Evolutionary conservation across 1,140 invertebrate genomes (phyloP).

Genomic region (Pemphigus obesinymphae): DNA sequence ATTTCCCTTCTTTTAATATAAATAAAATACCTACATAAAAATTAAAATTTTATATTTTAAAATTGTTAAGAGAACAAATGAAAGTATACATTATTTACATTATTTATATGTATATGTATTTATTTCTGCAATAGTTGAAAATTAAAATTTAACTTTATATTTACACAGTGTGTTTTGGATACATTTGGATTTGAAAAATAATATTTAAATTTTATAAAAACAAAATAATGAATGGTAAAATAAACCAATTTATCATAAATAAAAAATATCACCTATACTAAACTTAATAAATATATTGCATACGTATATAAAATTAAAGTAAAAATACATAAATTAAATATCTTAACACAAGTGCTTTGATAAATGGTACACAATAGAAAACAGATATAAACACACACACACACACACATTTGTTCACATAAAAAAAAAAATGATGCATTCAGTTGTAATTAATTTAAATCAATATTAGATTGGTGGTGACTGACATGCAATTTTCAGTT

Average conservation of each 20-base stretch:
- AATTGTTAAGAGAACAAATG: background rate
- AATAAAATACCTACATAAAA: background rate
- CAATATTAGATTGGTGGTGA: too few relatives aligned
- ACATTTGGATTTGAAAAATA: background rate
- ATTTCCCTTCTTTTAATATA: background rate
- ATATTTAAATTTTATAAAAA: background rate
- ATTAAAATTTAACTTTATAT: background rate
- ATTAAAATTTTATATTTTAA: background rate
- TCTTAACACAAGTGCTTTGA: conserved; percentile 17
- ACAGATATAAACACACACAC: conserved; percentile 3
- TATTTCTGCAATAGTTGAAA: background rate
- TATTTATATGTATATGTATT: background rate
- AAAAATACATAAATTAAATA: conserved; percentile 24
- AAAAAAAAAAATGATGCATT: background rate
- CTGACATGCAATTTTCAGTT: too few relatives aligned
- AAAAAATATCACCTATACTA: background rate
- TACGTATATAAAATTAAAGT: conserved; percentile 1
- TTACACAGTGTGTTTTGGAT: background rate
- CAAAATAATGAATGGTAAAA: background rate
- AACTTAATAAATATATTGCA: conserved; percentile 31
- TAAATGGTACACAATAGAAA: background rate
- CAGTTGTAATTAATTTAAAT: conserved; percentile 1
- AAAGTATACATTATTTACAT: conserved; percentile 3
- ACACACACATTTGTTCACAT: conserved; percentile 28
- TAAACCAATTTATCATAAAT: background rate